Base-by-base conservation (phyloP, 2,113 vertebrate species). In the Dolichallabes microphthalmus region DNA sequence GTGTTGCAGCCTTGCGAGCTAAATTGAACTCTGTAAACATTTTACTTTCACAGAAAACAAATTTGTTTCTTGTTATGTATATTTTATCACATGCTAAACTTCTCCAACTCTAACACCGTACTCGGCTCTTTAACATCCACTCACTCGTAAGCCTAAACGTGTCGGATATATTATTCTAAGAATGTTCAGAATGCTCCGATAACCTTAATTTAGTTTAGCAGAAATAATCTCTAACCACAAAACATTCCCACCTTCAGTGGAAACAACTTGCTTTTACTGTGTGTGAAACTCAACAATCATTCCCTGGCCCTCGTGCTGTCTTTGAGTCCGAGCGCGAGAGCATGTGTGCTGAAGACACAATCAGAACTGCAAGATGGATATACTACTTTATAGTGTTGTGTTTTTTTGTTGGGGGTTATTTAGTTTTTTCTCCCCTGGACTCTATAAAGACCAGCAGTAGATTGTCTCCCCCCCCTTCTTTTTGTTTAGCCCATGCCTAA, bases 281-380 rank as follows among this genome's bases (percentile, higher is more conserved):
- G 71, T n/a, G 12, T 77, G 61, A 68, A 82, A 82, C 71, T 22
- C 50, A 19, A 81, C 30, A 30, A 19, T 74, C 25, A 9, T 53
- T 35, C 66, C 19, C 30, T 45, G 15, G 66, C 22, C 71, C 71
- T 35, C 32, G 25, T 35, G 60, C 73, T 53, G 71, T 68, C 76
- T 74, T 45, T 79, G 87, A 84, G 84, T 90, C n/a, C n/a, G n/a
- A n/a, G n/a, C n/a, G n/a, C n/a, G n/a, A n/a, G n/a, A n/a, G n/a
- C n/a, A n/a, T n/a, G n/a, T n/a, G n/a, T 81, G 89, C 85, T 83
- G 52, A 55, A 55, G n/a, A 45, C 45, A 45, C 45, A 8, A 6
- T 45, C 39, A 68, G 30, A 15, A 66, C 78, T 82, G 63, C 35
- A 86, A 75, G 88, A 87, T 79, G 35, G 27, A 88, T 73, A 12